phyloP scores from a whole-genome alignment of 2,888 invertebrate genomes.

The Ptycholaimellus sp. region DNA sequence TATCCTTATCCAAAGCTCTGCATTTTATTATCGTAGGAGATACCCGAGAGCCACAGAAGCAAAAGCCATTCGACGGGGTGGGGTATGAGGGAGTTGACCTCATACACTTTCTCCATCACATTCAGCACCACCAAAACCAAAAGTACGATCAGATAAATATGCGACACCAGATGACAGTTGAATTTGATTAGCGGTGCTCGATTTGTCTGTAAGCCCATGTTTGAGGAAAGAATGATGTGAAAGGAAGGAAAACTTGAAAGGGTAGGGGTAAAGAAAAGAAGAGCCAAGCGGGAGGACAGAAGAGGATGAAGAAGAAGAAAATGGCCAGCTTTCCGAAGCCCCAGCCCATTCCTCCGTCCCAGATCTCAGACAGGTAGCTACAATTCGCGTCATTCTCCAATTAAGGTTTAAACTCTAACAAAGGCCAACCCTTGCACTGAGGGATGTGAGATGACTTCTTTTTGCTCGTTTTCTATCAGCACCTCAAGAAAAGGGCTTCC shows the following conservation, averaged over 20 bases:
- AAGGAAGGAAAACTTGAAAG: no score
- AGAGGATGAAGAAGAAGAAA: conserved; percentile 66
- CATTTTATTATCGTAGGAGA: no score
- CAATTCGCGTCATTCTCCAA: no score
- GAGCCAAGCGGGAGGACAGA: conserved; percentile 64
- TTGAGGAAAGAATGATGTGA: no score
- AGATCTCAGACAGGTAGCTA: conserved; percentile 56
- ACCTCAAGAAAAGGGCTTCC: conserved; percentile 50
- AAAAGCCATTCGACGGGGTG: conserved; percentile 22
- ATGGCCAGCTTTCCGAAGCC: conserved; percentile 76
- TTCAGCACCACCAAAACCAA: conserved; percentile 3
- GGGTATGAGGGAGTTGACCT: conserved; percentile 18
- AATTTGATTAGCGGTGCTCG: conserved; percentile 98
- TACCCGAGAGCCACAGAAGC: conserved; percentile 21
- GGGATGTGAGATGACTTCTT: conserved; percentile 24
- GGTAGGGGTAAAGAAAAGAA: conserved; percentile 22
- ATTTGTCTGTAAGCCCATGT: no score
- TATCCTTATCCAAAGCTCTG: no score
- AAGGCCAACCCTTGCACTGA: conserved; percentile 31
- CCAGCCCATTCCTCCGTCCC: conserved; percentile 92
- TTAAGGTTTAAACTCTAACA: no score
- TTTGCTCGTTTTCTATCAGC: conserved; percentile 84
- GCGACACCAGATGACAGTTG: conserved; percentile 94
- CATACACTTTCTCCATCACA: conserved; percentile 3
- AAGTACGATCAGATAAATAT: conserved; percentile 82